Base-by-base conservation (phyloP, 2,888 invertebrate species). In the Limenitis arthemis region DNA sequence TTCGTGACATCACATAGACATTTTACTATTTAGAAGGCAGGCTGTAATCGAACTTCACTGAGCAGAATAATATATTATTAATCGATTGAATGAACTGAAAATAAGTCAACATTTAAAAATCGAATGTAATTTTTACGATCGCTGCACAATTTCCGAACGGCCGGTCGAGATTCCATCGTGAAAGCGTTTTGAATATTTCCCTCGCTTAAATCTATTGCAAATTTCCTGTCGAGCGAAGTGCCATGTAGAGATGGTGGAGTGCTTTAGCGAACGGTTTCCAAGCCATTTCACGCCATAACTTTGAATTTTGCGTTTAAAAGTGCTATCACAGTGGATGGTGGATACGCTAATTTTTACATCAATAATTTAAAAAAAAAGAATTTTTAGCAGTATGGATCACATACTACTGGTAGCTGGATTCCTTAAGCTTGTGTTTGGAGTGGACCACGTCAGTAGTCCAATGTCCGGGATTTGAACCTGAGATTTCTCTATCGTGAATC, bases 201-300 rank as follows among this genome's bases (percentile, higher is more conserved):
- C 47, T 46, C 59, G 56, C 51, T 62, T 61, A 62, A 61, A 61
- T 64, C 64, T 62, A 64, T 66, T 65, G 65, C 63, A 59, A 62
- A 64, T 61, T 65, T 65, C 61, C 59, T 51, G 62, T 59, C 54
- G 57, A 60, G 56, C 51, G 55, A 53, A 64, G 64, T 62, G 64
- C 61, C 62, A 57, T 62, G 60, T 61, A 58, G 59, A 61, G 63
- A 62, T 61, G 62, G 60, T 61, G 56, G 59, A 61, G 63, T 63
- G 61, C 61, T 62, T 60, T 61, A 60, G 61, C 60, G 59, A 54
- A 54, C 58, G 60, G 61, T 68, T 72, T 68, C 63, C 64, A 51
- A 56, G 49, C 66, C 68, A 70, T 70, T 70, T 69, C 64, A 64
- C 62, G 60, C 58, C 58, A 61, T 65, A 68, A 68, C 67, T 67